These are phyloP conservation scores for Daubentonia madagascariensis DNA, from an alignment of 2,113 vertebrate genomes.

Conservation along the genomic window DNA sequence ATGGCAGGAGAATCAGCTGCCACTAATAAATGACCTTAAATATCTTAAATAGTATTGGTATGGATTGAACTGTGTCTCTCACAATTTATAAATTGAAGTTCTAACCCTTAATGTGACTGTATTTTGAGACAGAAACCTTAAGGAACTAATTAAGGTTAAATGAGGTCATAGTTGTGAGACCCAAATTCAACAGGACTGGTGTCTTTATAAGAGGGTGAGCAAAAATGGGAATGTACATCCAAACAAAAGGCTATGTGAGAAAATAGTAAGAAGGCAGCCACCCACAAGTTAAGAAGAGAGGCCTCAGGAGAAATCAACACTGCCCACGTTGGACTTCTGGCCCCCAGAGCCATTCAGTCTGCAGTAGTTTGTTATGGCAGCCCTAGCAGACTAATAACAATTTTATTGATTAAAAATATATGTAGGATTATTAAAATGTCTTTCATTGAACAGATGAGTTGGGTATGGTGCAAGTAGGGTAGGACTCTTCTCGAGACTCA, in stretches of 20 bases:
- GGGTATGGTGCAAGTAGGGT: background rate
- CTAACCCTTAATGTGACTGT: background rate
- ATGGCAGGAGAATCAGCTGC: background rate
- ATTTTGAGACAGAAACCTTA: background rate
- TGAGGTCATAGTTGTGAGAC: background rate
- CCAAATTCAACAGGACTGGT: background rate
- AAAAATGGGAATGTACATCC: background rate
- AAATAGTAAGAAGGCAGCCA: too few relatives aligned
- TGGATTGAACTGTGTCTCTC: background rate
- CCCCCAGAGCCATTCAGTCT: background rate
- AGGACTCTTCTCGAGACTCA: background rate
- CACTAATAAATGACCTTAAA: background rate
- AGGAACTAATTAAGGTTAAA: background rate
- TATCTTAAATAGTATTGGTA: background rate
- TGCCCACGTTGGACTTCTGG: background rate
- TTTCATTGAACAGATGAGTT: background rate
- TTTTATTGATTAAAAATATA: background rate
- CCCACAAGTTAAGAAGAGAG: background rate
- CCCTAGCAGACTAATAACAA: background rate
- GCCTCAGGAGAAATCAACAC: background rate
- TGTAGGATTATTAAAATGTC: background rate
- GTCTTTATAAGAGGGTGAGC: background rate
- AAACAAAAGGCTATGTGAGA: background rate
- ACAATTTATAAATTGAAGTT: background rate
- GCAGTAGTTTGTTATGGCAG: background rate